Base-by-base conservation (phyloP, 1,140 invertebrate genomes). In the Bradynema listronoti region DNA sequence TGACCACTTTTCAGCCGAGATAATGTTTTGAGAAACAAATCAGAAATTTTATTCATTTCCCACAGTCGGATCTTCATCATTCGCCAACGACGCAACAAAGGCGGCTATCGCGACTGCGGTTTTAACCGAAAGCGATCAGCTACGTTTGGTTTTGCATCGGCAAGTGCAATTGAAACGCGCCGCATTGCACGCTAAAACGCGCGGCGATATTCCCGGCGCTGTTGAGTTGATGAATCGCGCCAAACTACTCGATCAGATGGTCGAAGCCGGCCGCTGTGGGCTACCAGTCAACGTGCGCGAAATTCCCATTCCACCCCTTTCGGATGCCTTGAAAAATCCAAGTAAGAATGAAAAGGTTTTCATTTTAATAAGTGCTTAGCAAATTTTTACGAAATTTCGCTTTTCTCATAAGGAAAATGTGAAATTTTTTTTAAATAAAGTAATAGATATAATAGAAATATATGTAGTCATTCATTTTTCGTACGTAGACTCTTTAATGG, bases 241-340 rank as follows among this genome's bases (percentile, higher is more conserved):
- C 6, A 33, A 59, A 59, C 45, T 27, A 39, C 24, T 42, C 4
- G 19, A 59, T 59, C 9, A 34, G 22, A 30, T 39, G 55, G 55
- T 61, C 16, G 42, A 61, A 33, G 55, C 59, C 6, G 55, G 43
- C 16, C 33, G 59, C 56, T 61, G 56, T 55, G 59, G 56, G 46
- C 7, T 60, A 19, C 53, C 59, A 46, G 39, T 60, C 29, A 47
- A 61, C 25, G 29, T 60, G 9, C 55, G 36, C 33, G 42, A 61
- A 24, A 36, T 61, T 2, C 59, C 59, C n/a, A 41, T 57, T 4
- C 56, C 45, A 4, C 52, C 56, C 29, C 46, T 22, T 51, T 25
- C 41, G 14, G 45, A 4, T 5, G 41, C 41, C 11, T 1, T 51
- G 41, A n/a, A 42, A 52, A 25, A 52, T 25, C 19, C 56, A 9